Percentiles rank a stretch among this genome's conserved stretches.
phyloP scores from a whole-genome alignment of 2,797 vertebrate genomes.

The Falco novaeseelandiae region DNA sequence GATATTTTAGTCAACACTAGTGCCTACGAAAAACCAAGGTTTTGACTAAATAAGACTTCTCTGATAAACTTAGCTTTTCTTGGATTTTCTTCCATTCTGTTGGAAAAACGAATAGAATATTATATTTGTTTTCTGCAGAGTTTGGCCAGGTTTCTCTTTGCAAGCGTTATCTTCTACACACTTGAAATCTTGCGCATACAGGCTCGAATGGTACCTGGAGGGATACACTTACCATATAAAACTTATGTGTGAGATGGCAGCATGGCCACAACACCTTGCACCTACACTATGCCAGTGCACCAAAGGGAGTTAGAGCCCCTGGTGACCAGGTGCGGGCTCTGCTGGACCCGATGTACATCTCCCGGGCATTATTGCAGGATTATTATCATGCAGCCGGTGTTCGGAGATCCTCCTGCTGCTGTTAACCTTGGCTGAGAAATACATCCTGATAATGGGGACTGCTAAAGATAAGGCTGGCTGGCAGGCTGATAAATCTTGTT shows the following conservation, averaged over 20 bases:
- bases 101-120: not conserved
- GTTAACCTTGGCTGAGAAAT: slow-evolving; percentile 59
- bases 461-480: slow-evolving; percentile 52
- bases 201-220: not conserved
- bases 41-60: slow-evolving; percentile 56
- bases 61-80: slow-evolving; percentile 56
- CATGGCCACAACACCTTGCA: rapidly evolving
- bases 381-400: not conserved
- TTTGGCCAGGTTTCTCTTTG: not conserved
- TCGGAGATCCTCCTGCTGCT: not conserved
- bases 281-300: no score
- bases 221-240: not conserved
- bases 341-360: rapidly evolving
- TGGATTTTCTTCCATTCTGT: slow-evolving; percentile 7
- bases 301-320: rapidly evolving
- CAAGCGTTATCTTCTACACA: not conserved
- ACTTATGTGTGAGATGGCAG: rapidly evolving
- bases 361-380: not conserved
- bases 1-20: slow-evolving; percentile 59
- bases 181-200: rapidly evolving
- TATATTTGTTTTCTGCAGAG: not conserved
- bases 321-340: not conserved
- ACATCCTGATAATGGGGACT: slow-evolving; percentile 30
- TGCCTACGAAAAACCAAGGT: slow-evolving; percentile 35
- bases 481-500: slow-evolving; percentile 53